A percentile compares a stretch with the other conserved stretches of the same genome.
Evolutionary conservation across 2,797 vertebrate species (phyloP).

Genomic region (Falco biarmicus): DNA sequence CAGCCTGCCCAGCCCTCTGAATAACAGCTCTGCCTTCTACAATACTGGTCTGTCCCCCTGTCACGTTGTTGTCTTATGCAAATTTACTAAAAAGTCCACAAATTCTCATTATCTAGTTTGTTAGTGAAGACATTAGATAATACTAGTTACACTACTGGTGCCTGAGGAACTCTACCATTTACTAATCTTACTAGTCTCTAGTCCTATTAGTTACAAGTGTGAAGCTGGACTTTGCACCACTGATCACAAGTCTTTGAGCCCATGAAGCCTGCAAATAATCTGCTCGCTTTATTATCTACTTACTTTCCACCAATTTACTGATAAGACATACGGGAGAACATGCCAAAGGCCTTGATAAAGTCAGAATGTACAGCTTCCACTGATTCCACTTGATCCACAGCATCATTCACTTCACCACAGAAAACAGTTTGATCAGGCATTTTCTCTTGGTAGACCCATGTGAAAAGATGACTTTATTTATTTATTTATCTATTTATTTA

Average conservation of each 20-base stretch:
- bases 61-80: not conserved
- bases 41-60: not conserved
- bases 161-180: not conserved
- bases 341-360: not conserved
- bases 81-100: not conserved
- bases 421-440: not conserved
- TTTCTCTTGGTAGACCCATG: not conserved
- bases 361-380: too few species aligned
- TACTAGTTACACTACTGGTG: not conserved
- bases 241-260: not conserved
- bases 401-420: not conserved
- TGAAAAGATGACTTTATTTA: not conserved
- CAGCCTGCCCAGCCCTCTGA: not conserved
- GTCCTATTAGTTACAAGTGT: not conserved
- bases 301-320: not conserved
- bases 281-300: not conserved
- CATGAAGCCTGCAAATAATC: not conserved
- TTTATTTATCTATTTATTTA: not conserved
- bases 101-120: not conserved
- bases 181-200: not conserved
- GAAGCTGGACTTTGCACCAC: not conserved
- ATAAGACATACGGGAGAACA: not conserved
- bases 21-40: not conserved
- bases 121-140: not conserved
- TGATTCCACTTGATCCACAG: not conserved